Evolutionary conservation across 1,140 invertebrate species (phyloP), one percentile per base, ranked within the genome.

Genomic region (Anadara kagoshimensis): DNA sequence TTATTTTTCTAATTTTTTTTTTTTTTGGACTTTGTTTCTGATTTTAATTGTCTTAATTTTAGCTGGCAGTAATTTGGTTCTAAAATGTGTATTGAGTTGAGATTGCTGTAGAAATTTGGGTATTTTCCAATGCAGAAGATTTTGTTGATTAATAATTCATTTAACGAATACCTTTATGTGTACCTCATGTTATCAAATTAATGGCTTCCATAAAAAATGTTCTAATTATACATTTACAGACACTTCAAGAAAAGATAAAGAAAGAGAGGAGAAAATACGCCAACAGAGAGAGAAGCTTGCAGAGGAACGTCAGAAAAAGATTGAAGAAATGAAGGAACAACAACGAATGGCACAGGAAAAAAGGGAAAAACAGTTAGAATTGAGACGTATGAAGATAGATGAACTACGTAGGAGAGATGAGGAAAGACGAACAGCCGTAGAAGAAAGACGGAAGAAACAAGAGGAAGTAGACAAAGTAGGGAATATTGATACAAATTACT

Each of bases 301-400:
- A 36, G 80, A 83, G 57, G 86, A 87, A 73, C 62, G 86, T 22
- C 77, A 80, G 56, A 80, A 76, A 51, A 87, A 87, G 58, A 77
- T 86, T 51, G 82, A 84, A 20, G 86, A 87, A 63, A 80, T 87
- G 77, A 74, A 75, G 47, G 83, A 87, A 58, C 83, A 85, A 58
- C 84, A 87, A 61, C 62, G 82, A 59, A 44, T 82, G 18, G 84
- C 84, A 3, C 84, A 87, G 71, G 84, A 87, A 72, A 83, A 85
- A 54, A 61, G 86, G 24, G 84, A 87, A 56, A 79, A 74, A 61
- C 86, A 87, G 44, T 72, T 86, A 51, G 84, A 86, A 54, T 71
- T 84, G 41, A 69, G 86, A 14, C 71, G 86, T 22, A 76, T 78
- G 62, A 87, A 85, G 63, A 87, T 87, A 26, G 86, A 86, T 26